Base-by-base conservation (phyloP, 2,888 invertebrate genomes). In the Emmelina monodactyla region DNA sequence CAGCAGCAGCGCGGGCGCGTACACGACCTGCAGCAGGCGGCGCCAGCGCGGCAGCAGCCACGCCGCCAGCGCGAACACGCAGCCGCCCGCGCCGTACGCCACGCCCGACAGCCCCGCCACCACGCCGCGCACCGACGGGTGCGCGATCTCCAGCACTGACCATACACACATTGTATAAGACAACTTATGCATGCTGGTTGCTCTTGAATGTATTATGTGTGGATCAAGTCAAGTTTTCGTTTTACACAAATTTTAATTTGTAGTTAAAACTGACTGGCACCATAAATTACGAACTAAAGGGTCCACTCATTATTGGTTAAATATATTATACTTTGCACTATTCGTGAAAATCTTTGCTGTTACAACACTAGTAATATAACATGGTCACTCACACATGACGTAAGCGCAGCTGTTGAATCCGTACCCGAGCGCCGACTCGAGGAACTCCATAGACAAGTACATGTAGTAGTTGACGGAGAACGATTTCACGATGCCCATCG, bases 1-100 rank as follows among this genome's bases (percentile, higher is more conserved):
- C 44, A 89, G 81, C 12, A 89, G 60, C 39, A 89, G 64, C 10
- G 87, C 85, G 1, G 89, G 89, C 4, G 82, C 61, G 58, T 91
- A 90, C 22, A 87, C 64, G 22, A 83, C 69, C 37, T 85, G 71
- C 41, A 91, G 80, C 41, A 88, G 67, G 35, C 68, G 57, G 43
- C 88, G 83, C 92, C 92, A 93, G 55, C 86, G 79, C 37, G 81
- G 82, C 33, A 83, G 70, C 43, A 72, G 69, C 50, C 63, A 55
- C 40, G 75, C 65, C 16, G 60, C 32, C 45, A 62, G 48, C 35
- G 75, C 65, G 46, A 73, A 61, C 46, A 66, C 35, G 85, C 88
- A 47, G 83, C 71, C 55, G 68, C 82, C 57, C 83, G 86, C 22
- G 72, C 78, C 76, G 57, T 73, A 75, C 36, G 66, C 66, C 39